Conservation (phyloP, 2,888 invertebrate genomes). For the Agrochola lota region DNA sequence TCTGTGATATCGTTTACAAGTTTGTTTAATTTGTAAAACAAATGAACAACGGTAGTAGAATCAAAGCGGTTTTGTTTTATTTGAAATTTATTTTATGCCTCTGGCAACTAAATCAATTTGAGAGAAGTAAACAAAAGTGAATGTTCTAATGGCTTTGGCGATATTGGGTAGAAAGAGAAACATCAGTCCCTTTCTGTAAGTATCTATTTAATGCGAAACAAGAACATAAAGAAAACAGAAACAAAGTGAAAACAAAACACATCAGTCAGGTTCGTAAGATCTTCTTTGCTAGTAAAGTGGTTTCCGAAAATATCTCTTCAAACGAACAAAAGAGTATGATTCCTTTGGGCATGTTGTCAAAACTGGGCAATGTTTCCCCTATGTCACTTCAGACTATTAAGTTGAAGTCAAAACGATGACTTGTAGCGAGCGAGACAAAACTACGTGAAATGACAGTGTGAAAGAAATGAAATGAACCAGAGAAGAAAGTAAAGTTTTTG, state of each 20-base stretch:
- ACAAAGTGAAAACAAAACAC: constrained; percentile 53
- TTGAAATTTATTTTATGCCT: constrained; percentile 6
- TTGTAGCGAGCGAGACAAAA: background rate
- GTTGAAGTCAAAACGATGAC: background rate
- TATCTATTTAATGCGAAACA: constrained; percentile 25
- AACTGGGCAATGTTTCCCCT: constrained; percentile 24
- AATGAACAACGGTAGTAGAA: background rate
- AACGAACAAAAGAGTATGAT: constrained; percentile 34
- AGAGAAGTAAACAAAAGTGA: constrained; percentile 8
- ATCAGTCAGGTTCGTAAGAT: constrained; percentile 51
- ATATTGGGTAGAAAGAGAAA: constrained; percentile 2
- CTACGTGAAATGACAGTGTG: background rate
- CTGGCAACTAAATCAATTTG: constrained; percentile 10
- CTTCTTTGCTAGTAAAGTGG: background rate
- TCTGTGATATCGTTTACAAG: background rate
- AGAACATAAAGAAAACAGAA: constrained; percentile 32
- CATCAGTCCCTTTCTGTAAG: constrained; percentile 6
- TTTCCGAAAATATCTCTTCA: constrained; percentile 45
- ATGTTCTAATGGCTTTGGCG: constrained; percentile 1
- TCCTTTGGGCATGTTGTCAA: constrained; percentile 23
- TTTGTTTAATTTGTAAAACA: background rate
- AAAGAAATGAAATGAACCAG: background rate
- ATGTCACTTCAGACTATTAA: background rate
- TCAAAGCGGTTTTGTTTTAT: background rate
- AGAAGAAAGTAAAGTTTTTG: background rate